phyloP scores from a whole-genome alignment of 2,888 invertebrate genomes.

The Ceraclea dissimilis region DNA sequence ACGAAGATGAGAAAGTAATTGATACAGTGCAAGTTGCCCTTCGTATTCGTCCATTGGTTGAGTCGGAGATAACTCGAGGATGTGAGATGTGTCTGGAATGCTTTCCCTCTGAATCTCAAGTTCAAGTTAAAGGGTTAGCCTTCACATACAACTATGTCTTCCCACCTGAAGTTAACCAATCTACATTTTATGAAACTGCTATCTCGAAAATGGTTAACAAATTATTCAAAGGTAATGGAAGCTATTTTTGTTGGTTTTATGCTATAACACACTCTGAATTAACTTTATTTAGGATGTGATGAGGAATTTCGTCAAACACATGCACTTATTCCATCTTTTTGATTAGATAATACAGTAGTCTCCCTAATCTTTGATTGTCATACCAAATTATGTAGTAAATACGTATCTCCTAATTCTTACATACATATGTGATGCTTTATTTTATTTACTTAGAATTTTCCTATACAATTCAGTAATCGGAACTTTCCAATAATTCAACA shows the following conservation, averaged over 20 bases:
- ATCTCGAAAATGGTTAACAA: conserved; percentile 64
- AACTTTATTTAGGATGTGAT: too few relatives aligned
- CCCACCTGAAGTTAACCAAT: conserved; percentile 59
- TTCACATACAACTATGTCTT: conserved; percentile 85
- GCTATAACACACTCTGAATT: not conserved
- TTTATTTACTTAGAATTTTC: too few relatives aligned
- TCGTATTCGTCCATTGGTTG: conserved; percentile 72
- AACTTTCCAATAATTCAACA: too few relatives aligned
- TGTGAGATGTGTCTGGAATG: conserved; percentile 67
- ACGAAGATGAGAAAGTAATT: conserved; percentile 35
- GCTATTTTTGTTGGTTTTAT: not conserved
- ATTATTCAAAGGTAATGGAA: conserved; percentile 66
- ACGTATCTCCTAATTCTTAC: too few relatives aligned
- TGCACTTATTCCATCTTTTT: too few relatives aligned
- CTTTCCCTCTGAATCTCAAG: conserved; percentile 57
- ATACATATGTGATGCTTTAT: too few relatives aligned
- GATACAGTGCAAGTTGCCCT: conserved; percentile 72
- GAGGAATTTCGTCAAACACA: too few relatives aligned
- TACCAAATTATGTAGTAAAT: too few relatives aligned
- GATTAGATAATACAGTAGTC: too few relatives aligned
- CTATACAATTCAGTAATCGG: too few relatives aligned
- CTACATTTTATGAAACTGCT: conserved; percentile 63
- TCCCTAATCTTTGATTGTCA: too few relatives aligned
- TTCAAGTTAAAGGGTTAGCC: conserved; percentile 61
- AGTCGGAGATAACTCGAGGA: conserved; percentile 63